A percentile compares a stretch with the other conserved stretches of the same genome.
These are phyloP conservation scores for Nothobranchius furzeri DNA, from an alignment of 2,113 vertebrate genomes.

Conservation along the genomic window DNA sequence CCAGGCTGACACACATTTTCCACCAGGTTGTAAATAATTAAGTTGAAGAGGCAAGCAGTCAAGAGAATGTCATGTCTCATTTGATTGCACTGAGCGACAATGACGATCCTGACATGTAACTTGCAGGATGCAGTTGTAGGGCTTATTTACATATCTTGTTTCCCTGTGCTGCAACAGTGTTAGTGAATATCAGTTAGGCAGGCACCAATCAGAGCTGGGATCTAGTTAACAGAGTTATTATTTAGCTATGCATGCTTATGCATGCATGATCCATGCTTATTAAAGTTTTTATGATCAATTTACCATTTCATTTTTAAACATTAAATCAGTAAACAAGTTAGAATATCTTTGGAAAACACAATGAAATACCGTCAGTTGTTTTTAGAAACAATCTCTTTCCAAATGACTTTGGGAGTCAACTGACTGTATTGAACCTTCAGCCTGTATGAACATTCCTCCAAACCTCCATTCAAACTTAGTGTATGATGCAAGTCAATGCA, in stretches of 20 bases:
- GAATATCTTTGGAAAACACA: no score
- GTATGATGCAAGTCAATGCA: constrained; percentile 74
- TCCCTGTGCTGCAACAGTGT: constrained; percentile 34
- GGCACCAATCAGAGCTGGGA: neutral
- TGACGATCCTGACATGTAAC: constrained; percentile 53
- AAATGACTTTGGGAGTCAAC: constrained; percentile 17
- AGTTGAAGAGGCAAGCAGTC: constrained; percentile 70
- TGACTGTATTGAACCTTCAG: constrained; percentile 44
- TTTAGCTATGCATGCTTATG: constrained; percentile 21
- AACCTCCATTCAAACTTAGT: constrained; percentile 45
- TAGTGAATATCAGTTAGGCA: constrained; percentile 23
- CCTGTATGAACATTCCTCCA: constrained; percentile 51
- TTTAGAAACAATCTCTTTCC: constrained; percentile 39
- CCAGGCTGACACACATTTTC: constrained; percentile 68
- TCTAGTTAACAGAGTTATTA: constrained; percentile 13
- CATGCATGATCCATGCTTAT: no score
- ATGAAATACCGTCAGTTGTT: neutral
- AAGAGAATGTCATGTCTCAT: constrained; percentile 75
- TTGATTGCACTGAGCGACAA: constrained; percentile 56
- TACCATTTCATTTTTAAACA: neutral
- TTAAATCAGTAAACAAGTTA: neutral
- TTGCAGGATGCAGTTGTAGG: constrained; percentile 51
- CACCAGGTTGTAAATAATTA: constrained; percentile 79
- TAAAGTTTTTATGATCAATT: neutral
- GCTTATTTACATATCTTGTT: constrained; percentile 48